Conservation (phyloP, 2,797 vertebrate genomes). For the Capromys pilorides region DNA sequence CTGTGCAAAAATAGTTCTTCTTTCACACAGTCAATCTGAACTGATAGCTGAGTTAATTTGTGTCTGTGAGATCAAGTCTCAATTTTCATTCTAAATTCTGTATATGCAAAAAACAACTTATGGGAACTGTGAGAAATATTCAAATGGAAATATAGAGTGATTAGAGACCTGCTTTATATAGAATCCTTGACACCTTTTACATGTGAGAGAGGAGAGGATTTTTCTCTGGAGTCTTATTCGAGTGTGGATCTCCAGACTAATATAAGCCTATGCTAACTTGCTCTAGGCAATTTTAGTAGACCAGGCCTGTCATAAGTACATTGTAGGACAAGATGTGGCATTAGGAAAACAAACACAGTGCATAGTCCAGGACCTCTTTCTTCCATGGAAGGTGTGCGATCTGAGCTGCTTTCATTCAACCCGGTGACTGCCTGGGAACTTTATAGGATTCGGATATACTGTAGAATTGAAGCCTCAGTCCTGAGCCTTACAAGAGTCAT, state of each 20-base stretch:
- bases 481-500: neutral
- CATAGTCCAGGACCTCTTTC: neutral
- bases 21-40: neutral
- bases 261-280: neutral
- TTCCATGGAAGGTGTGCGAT: neutral
- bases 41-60: constrained; percentile 11
- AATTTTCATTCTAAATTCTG: constrained; percentile 22
- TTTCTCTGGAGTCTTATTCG: constrained; percentile 14
- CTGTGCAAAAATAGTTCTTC: neutral
- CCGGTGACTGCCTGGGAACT: neutral
- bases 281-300: neutral
- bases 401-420: neutral
- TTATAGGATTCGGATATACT: neutral
- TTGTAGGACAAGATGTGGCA: neutral
- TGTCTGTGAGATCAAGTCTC: neutral
- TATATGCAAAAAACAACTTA: neutral
- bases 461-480: neutral
- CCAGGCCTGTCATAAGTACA: no score
- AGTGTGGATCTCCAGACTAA: neutral
- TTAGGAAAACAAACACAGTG: constrained; percentile 17
- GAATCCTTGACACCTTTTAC: constrained; percentile 2
- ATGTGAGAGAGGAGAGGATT: neutral
- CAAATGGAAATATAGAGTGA: neutral
- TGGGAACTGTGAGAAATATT: neutral
- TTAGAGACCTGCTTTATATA: neutral